Evolutionary conservation across 2,113 vertebrate genomes (phyloP).

Genomic region (Mohoua ochrocephala): DNA sequence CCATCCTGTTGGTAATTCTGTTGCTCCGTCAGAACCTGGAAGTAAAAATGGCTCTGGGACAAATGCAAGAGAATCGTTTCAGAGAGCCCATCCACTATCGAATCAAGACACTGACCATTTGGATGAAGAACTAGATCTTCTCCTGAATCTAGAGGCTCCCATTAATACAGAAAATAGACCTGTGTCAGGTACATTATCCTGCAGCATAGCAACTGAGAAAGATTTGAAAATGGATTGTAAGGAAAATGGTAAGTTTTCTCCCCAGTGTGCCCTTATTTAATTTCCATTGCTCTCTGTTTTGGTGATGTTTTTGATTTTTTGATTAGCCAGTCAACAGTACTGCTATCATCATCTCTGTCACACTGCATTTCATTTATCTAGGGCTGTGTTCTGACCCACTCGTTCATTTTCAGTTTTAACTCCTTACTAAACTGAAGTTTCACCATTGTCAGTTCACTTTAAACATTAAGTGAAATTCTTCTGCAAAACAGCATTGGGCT

Average conservation of each 20-base stretch:
- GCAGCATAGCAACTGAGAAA: neutral
- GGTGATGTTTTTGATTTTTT: neutral
- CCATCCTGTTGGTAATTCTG: neutral
- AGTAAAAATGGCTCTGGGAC: neutral
- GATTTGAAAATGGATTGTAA: neutral
- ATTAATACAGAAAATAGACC: neutral
- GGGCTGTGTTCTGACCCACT: neutral
- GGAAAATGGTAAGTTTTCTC: constrained; percentile 51
- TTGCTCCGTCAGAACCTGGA: neutral
- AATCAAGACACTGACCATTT: constrained; percentile 59
- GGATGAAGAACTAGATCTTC: constrained; percentile 86
- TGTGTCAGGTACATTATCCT: neutral
- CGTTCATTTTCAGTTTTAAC: neutral
- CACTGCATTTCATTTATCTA: neutral
- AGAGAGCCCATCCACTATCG: neutral
- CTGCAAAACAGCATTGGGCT: neutral
- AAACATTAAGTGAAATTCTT: neutral
- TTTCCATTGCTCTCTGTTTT: neutral
- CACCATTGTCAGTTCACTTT: neutral
- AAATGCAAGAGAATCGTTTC: neutral
- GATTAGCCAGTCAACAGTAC: neutral
- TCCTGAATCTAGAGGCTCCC: constrained; percentile 81
- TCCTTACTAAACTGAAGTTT: neutral
- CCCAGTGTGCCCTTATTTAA: neutral
- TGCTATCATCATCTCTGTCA: neutral